Conservation (phyloP, 2,797 vertebrate species). For the Galagoides demidoff region DNA sequence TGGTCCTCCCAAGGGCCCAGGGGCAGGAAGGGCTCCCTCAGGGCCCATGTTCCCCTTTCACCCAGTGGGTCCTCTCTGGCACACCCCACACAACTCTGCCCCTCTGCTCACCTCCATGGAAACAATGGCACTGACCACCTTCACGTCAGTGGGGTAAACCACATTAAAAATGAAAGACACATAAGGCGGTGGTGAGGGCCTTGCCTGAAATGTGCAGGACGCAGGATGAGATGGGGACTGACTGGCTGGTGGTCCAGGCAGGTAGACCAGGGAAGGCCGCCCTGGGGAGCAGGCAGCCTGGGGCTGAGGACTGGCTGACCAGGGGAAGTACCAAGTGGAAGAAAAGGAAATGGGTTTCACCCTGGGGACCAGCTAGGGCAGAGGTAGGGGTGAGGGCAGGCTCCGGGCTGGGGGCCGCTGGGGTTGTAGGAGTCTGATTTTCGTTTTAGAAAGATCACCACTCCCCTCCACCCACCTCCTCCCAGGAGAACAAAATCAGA, state of each 20-base stretch:
- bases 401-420: accelerated
- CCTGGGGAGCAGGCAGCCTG: accelerated
- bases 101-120: accelerated
- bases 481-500: background rate
- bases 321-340: background rate
- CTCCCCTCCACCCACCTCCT: too few relatives aligned
- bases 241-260: accelerated
- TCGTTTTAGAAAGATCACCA: background rate
- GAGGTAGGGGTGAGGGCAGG: background rate
- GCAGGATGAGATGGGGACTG: accelerated
- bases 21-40: background rate
- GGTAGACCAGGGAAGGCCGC: background rate
- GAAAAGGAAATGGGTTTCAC: background rate
- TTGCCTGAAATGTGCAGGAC: too few relatives aligned
- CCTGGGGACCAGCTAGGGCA: too few relatives aligned
- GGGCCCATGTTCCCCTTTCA: background rate
- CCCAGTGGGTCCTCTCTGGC: background rate
- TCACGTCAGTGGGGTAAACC: accelerated
- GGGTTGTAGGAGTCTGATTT: background rate
- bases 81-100: background rate
- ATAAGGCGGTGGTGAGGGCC: accelerated
- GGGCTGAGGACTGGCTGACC: background rate
- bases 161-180: background rate
- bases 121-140: background rate
- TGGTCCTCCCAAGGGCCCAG: background rate